Base-by-base conservation (phyloP, 2,113 vertebrate genomes). In the Catharus fuscescens region DNA sequence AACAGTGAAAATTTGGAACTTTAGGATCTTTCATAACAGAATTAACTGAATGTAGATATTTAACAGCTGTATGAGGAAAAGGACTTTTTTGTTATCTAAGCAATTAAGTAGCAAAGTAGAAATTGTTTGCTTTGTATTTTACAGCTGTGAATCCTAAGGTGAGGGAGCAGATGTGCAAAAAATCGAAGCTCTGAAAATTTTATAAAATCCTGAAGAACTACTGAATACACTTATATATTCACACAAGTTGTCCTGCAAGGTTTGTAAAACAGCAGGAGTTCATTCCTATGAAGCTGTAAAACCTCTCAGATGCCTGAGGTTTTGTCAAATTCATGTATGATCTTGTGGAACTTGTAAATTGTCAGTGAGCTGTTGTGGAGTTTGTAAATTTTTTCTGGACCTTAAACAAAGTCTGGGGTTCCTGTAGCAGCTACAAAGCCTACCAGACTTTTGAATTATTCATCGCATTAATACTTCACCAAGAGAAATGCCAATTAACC, bases 371-470 rank as follows among this genome's bases (percentile, higher is more conserved):
- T 80, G 78, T 47, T 85, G 57, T 15, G 67, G 86, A 79, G 38
- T 85, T 89, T 87, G 86, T 80, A 87, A 90, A 89, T 72, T 89
- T 61, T 67, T 64, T 8, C 44, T 83, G 64, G 88, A 88, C 47
- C 48, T 80, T 64, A 66, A 83, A 81, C 8, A 88, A 89, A 80
- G 10, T 50, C 26, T 80, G 26, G 14, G 12, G 34, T 64, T 88
- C 45, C 57, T 72, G 42, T 25, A 59, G 24, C n/a, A 76, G 29
- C 59, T 62, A 47, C 29, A 67, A 82, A 91, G 12, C 38, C 32
- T 69, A 61, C 48, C 42, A 76, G 50, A 65, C 48, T 66, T 83
- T 40, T 28, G 47, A 57, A 50, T 67, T 70, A 10, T 50, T 92
- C 25, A 23, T 1, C 2, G 1, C 18, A 44, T 52, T 52, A 62